A percentile compares a stretch with the other conserved stretches of the same genome.
Evolutionary conservation across 2,888 invertebrate genomes (phyloP).

Genomic region (Vanessa cardui): DNA sequence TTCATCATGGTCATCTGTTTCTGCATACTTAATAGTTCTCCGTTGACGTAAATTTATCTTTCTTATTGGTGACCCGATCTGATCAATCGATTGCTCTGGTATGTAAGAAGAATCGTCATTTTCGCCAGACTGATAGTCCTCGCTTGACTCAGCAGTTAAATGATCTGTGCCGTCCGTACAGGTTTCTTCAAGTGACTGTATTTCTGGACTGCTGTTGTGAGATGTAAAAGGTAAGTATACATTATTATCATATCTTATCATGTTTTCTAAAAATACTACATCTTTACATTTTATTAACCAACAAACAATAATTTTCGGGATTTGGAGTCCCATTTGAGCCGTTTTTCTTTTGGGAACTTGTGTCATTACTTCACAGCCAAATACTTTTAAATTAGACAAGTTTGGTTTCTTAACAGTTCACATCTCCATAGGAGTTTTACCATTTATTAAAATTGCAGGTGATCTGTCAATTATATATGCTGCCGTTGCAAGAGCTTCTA

Average conservation of each 20-base stretch:
- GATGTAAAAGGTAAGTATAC: background rate
- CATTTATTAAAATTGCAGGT: no score
- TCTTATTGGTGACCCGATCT: background rate
- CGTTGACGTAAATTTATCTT: background rate
- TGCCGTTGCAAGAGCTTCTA: background rate
- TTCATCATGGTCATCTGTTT: background rate
- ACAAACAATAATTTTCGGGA: background rate
- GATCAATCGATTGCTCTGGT: slow-evolving; percentile 1
- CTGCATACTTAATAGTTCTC: background rate
- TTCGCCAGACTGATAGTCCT: background rate
- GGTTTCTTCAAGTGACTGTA: background rate
- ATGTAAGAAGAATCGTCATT: background rate
- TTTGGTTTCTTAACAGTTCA: no score
- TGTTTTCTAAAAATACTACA: background rate
- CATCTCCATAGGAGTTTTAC: no score
- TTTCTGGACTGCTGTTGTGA: background rate
- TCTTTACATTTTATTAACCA: background rate
- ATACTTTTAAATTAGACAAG: background rate
- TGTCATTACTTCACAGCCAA: background rate
- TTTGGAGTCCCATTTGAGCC: background rate
- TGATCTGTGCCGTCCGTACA: background rate
- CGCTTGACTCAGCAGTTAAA: background rate
- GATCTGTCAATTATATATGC: no score
- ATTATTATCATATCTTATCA: background rate
- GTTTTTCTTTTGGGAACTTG: background rate